Percentiles rank a stretch among this genome's conserved stretches.
Conservation (phyloP, 2,113 vertebrate species). For the Myocastor coypus region DNA sequence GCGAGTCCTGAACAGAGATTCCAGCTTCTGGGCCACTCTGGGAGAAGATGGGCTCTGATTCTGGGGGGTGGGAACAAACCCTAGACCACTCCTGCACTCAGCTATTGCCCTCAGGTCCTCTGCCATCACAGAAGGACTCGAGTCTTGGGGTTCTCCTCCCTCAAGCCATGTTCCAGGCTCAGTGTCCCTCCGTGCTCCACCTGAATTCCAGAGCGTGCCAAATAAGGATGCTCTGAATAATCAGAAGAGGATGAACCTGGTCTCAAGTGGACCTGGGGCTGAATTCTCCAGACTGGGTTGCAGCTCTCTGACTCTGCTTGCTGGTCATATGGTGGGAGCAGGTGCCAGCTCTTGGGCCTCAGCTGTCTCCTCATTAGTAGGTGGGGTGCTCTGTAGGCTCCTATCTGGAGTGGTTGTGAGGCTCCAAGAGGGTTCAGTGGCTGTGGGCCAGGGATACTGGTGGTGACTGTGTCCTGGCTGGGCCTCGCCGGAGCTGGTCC, state of each 20-base stretch:
- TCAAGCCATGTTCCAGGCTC: no score
- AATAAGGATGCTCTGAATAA: background rate
- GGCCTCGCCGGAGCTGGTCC: fast-evolving
- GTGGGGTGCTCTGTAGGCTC: background rate
- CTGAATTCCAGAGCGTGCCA: background rate
- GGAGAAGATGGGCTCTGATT: no score
- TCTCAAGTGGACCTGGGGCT: no score
- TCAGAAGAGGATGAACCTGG: background rate
- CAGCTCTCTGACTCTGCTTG: background rate
- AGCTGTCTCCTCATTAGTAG: background rate
- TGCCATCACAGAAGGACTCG: no score
- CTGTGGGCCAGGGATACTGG: fast-evolving
- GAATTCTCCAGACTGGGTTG: background rate
- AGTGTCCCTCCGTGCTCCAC: background rate
- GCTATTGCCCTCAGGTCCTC: fast-evolving
- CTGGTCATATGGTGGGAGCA: background rate
- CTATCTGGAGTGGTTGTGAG: background rate
- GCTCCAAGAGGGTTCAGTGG: background rate
- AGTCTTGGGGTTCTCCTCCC: background rate
- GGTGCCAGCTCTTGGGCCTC: background rate
- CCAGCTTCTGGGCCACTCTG: background rate
- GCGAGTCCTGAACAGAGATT: background rate
- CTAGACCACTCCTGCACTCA: background rate
- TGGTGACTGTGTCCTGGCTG: no score
- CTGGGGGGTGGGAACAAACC: background rate